A percentile compares a stretch with the other conserved stretches of the same genome.
These are phyloP conservation scores for Rhinella marina DNA, from an alignment of 2,797 vertebrate genomes.

Conservation along the genomic window DNA sequence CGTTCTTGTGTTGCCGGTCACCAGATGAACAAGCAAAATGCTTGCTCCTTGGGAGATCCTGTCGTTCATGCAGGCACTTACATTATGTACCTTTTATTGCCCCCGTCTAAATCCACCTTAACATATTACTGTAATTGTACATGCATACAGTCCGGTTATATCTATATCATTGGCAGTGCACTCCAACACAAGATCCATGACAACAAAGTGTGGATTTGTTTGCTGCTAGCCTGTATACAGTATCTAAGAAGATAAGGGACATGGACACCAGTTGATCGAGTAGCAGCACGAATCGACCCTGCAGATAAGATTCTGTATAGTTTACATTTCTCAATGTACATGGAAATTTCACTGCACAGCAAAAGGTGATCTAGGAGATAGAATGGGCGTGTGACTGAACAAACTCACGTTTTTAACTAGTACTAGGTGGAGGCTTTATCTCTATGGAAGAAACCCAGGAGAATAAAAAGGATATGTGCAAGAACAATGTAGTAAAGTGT, in stretches of 20 bases:
- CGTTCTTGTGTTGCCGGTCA: no score
- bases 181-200: not conserved
- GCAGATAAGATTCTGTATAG: slow-evolving; percentile 24
- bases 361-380: slow-evolving; percentile 40
- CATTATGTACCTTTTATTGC: no score
- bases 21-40: no score
- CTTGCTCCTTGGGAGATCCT: no score
- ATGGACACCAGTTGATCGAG: not conserved
- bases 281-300: not conserved
- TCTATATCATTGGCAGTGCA: not conserved
- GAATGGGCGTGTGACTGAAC: not conserved
- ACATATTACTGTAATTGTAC: not conserved
- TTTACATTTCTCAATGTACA: not conserved
- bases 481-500: no score
- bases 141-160: not conserved
- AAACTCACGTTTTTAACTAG: slow-evolving; percentile 2
- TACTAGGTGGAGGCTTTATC: not conserved
- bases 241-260: slow-evolving; percentile 38
- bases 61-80: no score
- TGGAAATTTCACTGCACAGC: not conserved
- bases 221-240: slow-evolving; percentile 21
- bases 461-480: no score
- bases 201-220: slow-evolving; percentile 8
- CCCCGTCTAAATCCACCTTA: no score
- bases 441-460: no score